A percentile compares a stretch with the other conserved stretches of the same genome.
phyloP scores from a whole-genome alignment of 2,797 vertebrate species.

The Bradypus variegatus region DNA sequence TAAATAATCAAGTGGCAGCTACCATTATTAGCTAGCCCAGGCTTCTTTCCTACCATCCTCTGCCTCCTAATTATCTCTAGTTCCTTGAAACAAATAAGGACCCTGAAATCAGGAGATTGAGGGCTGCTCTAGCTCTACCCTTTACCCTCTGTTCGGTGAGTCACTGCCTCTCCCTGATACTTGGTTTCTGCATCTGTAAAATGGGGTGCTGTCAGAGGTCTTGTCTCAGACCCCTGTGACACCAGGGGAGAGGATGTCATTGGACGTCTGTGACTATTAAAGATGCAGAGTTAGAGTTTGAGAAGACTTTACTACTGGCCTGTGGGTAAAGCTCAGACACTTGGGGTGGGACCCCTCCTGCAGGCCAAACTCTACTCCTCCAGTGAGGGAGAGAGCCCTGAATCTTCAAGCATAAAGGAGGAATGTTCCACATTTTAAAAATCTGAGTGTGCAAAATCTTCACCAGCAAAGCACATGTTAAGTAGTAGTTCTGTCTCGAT shows the following conservation, averaged over 20 bases:
- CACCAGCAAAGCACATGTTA: not conserved
- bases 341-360: rapidly evolving
- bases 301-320: not conserved
- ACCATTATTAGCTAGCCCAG: not conserved
- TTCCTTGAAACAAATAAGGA: no score
- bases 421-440: not conserved
- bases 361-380: not conserved
- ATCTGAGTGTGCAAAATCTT: not conserved
- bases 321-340: not conserved
- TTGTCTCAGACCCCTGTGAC: not conserved
- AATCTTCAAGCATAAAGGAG: not conserved
- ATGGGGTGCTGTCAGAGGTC: not conserved
- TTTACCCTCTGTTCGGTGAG: no score
- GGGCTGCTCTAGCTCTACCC: no score
- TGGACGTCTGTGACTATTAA: not conserved
- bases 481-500: not conserved
- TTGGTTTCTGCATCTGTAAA: no score
- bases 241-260: not conserved
- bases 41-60: not conserved
- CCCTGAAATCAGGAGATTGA: no score
- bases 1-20: not conserved
- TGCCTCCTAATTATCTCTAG: not conserved
- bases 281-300: not conserved
- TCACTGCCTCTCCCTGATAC: no score
- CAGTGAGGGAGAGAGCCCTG: not conserved